Evolutionary conservation across 2,797 vertebrate species (phyloP).

Genomic region (Xiphophorus birchmanni): DNA sequence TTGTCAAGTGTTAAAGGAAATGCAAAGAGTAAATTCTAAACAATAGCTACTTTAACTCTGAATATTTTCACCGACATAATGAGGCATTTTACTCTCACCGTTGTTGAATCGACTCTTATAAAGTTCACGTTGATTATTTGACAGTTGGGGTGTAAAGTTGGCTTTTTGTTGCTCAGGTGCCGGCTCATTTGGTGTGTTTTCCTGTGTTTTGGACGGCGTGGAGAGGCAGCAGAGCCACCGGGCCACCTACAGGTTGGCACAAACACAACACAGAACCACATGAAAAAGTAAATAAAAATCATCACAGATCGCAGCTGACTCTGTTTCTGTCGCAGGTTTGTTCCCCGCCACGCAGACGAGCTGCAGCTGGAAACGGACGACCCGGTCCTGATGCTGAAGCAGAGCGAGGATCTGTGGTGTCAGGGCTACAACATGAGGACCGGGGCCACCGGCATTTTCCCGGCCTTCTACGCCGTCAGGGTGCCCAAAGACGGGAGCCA

Average conservation of each 20-base stretch:
- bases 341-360: constrained; percentile 94
- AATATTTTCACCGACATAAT: too few species aligned
- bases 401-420: constrained; percentile 95
- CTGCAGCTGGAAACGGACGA: constrained; percentile 92
- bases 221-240: constrained; percentile 94
- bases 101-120: too few species aligned
- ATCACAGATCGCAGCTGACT: not conserved
- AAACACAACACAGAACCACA: not conserved
- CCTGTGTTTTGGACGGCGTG: constrained; percentile 91
- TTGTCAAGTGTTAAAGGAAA: too few species aligned
- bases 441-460: constrained; percentile 91
- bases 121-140: too few species aligned
- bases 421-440: constrained; percentile 98
- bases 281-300: not conserved
- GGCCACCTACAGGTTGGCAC: constrained; percentile 90
- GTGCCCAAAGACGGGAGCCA: constrained; percentile 75
- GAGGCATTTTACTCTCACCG: too few species aligned
- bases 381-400: constrained; percentile 89
- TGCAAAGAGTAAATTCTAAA: too few species aligned
- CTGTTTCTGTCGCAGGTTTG: constrained; percentile 81
- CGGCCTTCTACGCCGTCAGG: constrained; percentile 90
- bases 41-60: too few species aligned
- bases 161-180: constrained; percentile 82
- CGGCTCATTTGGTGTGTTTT: constrained; percentile 93
- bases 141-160: constrained; percentile 8